Conservation (phyloP, 2,797 vertebrate genomes). For the Menidia menidia region DNA sequence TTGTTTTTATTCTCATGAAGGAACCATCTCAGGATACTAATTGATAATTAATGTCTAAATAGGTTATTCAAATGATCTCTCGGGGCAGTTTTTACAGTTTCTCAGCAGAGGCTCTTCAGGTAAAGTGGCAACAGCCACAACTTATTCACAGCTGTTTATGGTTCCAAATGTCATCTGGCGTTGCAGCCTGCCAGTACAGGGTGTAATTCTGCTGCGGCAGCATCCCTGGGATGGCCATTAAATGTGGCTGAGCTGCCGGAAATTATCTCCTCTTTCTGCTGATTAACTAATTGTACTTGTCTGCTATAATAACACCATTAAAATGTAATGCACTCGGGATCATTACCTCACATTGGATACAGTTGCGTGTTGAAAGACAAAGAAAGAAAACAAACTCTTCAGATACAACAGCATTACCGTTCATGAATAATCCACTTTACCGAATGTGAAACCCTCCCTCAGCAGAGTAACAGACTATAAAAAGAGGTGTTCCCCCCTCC, state of each 20-base stretch:
- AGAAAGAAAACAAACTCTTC: slow-evolving; percentile 42
- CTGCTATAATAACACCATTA: slow-evolving; percentile 77
- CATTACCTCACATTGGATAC: slow-evolving; percentile 69
- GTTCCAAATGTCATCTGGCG: slow-evolving; percentile 59
- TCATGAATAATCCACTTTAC: slow-evolving; percentile 38
- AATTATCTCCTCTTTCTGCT: slow-evolving; percentile 72
- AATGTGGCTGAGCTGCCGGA: slow-evolving; percentile 63
- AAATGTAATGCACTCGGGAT: slow-evolving; percentile 74
- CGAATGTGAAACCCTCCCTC: slow-evolving; percentile 16
- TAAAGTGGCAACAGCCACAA: slow-evolving; percentile 53
- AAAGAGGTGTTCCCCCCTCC: slow-evolving; percentile 27
- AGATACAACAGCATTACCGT: slow-evolving; percentile 22
- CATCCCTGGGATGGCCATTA: slow-evolving; percentile 62
- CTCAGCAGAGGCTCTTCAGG: slow-evolving; percentile 39
- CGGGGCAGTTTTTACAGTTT: slow-evolving; percentile 8
- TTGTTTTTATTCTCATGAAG: slow-evolving; percentile 14
- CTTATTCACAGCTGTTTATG: slow-evolving; percentile 60
- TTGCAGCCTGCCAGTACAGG: slow-evolving; percentile 32
- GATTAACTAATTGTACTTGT: slow-evolving; percentile 76
- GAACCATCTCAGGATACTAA: neutral
- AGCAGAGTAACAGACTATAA: slow-evolving; percentile 17
- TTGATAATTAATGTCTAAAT: slow-evolving; percentile 1
- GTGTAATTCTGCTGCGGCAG: slow-evolving; percentile 62
- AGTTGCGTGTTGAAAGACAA: slow-evolving; percentile 45
- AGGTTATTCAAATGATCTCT: slow-evolving; percentile 12